phyloP scores from a whole-genome alignment of 1,140 invertebrate species.

The Acromyrmex charruanus region DNA sequence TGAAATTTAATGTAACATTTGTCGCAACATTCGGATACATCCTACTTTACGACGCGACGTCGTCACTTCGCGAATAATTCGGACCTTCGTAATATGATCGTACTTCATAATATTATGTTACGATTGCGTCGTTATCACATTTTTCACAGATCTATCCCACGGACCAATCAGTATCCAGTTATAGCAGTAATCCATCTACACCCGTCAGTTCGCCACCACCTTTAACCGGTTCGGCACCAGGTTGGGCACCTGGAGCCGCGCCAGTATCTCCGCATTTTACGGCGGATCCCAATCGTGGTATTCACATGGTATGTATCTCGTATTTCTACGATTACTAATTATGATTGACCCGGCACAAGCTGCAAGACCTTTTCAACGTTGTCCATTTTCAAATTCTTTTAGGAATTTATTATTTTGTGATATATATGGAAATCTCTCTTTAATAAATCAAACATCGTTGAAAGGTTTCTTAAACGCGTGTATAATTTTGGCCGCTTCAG shows the following conservation, averaged over 20 bases:
- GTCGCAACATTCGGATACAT: not conserved
- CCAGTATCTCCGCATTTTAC: constrained; percentile 87
- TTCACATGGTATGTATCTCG: constrained; percentile 86
- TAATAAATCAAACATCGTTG: not conserved
- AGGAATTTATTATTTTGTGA: not conserved
- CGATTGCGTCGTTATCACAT: not conserved
- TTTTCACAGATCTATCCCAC: constrained; percentile 92
- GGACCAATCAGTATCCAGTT: constrained; percentile 95
- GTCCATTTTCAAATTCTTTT: not conserved
- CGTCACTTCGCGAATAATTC: not conserved
- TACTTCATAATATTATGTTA: not conserved
- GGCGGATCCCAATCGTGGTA: constrained; percentile 85
- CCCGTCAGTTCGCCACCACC: constrained; percentile 95
- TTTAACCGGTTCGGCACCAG: constrained; percentile 88
- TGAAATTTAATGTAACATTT: not conserved
- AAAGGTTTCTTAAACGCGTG: constrained; percentile 10
- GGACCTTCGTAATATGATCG: too few species aligned
- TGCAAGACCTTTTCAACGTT: constrained; percentile 29
- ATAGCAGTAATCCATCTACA: constrained; percentile 96
- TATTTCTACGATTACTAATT: constrained; percentile 33
- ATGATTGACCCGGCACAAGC: not conserved
- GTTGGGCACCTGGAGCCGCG: constrained; percentile 87
- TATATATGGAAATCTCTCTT: not conserved
- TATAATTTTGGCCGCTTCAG: constrained; percentile 27
- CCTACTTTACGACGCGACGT: not conserved